phyloP scores from a whole-genome alignment of 2,797 vertebrate genomes.

The Falco cherrug region DNA sequence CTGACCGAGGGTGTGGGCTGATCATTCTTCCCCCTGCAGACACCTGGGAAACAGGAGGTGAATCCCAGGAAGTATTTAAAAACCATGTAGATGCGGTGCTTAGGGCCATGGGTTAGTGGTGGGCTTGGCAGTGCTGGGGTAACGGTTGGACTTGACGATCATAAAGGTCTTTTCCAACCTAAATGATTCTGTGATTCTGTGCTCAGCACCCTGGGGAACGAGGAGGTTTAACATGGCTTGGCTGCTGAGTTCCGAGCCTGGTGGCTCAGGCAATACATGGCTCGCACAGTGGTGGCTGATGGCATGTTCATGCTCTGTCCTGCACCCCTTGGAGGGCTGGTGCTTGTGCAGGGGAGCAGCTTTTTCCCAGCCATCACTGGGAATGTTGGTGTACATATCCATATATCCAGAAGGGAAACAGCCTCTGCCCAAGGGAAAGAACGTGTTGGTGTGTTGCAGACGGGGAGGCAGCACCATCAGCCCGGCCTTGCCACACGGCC shows the following conservation, averaged over 20 bases:
- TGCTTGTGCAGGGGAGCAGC: background rate
- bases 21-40: background rate
- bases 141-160: too few relatives aligned
- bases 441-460: too few relatives aligned
- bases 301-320: accelerated
- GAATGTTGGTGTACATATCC: too few relatives aligned
- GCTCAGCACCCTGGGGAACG: background rate
- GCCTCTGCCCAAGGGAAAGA: background rate
- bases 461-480: accelerated
- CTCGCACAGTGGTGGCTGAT: background rate
- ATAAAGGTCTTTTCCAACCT: too few relatives aligned
- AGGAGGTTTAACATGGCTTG: background rate
- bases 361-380: background rate
- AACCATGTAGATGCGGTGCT: too few relatives aligned
- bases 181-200: too few relatives aligned
- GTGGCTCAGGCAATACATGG: background rate
- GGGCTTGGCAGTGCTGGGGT: too few relatives aligned
- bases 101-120: too few relatives aligned
- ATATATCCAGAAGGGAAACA: background rate
- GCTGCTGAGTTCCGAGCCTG: background rate
- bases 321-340: background rate
- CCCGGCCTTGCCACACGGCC: background rate
- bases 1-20: background rate
- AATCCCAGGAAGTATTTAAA: too few relatives aligned
- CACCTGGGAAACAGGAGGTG: background rate